phyloP scores from a whole-genome alignment of 2,888 invertebrate genomes.

The Ophion obscuratus region DNA sequence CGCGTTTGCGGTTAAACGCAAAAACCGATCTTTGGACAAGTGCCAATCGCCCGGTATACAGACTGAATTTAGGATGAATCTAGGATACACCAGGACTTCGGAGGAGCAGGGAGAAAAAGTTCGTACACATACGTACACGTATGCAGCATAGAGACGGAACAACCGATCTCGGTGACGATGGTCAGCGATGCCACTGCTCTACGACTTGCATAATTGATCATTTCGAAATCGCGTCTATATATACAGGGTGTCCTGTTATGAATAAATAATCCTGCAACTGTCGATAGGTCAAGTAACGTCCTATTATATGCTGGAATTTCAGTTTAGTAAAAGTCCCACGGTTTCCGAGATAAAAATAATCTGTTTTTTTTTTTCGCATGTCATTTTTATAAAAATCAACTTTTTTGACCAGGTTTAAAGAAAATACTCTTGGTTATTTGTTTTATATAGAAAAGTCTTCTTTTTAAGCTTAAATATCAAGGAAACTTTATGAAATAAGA shows the following conservation, averaged over 20 bases:
- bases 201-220: constrained; percentile 74
- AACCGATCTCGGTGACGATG: constrained; percentile 65
- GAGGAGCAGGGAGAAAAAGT: constrained; percentile 11
- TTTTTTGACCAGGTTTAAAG: too few species aligned
- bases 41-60: constrained; percentile 68
- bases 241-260: too few species aligned
- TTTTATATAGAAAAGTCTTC: too few species aligned
- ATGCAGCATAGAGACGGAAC: constrained; percentile 20
- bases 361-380: too few species aligned
- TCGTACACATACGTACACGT: not conserved
- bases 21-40: constrained; percentile 75
- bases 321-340: too few species aligned
- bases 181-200: constrained; percentile 67
- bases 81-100: constrained; percentile 17
- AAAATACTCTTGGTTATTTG: too few species aligned
- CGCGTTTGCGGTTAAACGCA: constrained; percentile 69
- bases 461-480: too few species aligned
- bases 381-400: too few species aligned
- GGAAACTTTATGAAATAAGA: too few species aligned
- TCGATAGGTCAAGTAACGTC: not conserved
- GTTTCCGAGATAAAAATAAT: too few species aligned
- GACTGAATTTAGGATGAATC: constrained; percentile 40
- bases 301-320: not conserved
- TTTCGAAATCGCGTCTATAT: constrained; percentile 1
- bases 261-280: not conserved